These are phyloP conservation scores for Toxotes jaculatrix DNA, from an alignment of 2,113 vertebrate genomes.

Conservation along the genomic window DNA sequence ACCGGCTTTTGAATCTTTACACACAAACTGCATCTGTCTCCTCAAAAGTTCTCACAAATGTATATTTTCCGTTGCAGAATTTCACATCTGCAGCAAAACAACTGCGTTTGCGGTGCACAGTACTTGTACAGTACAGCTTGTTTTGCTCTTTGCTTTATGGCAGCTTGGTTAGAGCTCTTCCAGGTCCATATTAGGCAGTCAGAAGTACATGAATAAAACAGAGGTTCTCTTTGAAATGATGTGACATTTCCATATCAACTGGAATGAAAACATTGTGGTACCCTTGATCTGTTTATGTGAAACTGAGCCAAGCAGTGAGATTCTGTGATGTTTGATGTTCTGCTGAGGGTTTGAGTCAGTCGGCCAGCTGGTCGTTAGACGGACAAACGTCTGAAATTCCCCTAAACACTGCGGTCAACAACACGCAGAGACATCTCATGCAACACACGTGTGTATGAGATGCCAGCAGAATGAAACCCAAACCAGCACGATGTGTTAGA, in stretches of 20 bases:
- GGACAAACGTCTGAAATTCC: constrained; percentile 55
- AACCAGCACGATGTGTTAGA: background rate
- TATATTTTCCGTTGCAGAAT: background rate
- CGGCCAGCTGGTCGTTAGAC: constrained; percentile 53
- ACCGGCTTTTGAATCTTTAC: background rate
- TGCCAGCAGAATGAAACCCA: background rate
- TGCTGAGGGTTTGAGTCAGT: constrained; percentile 53
- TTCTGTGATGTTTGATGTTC: constrained; percentile 62
- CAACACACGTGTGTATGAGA: background rate
- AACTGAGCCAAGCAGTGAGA: constrained; percentile 62
- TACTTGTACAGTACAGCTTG: background rate
- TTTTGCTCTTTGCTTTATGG: background rate
- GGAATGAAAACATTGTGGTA: constrained; percentile 64
- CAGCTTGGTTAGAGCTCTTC: constrained; percentile 27
- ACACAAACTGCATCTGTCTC: background rate
- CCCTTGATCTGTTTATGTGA: constrained; percentile 71
- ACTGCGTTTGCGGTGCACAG: background rate
- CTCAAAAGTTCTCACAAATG: background rate
- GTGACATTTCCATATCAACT: constrained; percentile 77
- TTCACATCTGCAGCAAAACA: constrained; percentile 10
- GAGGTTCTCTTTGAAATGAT: constrained; percentile 66
- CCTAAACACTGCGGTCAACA: constrained; percentile 37
- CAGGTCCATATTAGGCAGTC: constrained; percentile 24
- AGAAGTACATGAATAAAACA: constrained; percentile 70
- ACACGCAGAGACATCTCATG: constrained; percentile 28